These are phyloP conservation scores for Margarornis squamiger DNA, from an alignment of 2,797 vertebrate species.

Conservation along the genomic window DNA sequence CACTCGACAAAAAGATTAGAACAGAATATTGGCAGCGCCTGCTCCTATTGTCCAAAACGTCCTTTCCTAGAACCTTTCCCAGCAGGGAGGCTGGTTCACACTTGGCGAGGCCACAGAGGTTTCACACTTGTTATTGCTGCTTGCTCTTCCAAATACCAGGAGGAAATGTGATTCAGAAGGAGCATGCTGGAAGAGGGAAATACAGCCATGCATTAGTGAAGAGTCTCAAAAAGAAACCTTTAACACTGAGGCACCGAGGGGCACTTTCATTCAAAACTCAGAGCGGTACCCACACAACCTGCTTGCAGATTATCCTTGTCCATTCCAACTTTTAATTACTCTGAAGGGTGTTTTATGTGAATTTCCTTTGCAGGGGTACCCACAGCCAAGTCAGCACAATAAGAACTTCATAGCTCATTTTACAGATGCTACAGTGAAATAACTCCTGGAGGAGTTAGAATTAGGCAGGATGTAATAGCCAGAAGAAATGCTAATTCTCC, in stretches of 20 bases:
- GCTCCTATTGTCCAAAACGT: not conserved
- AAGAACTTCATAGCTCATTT: not conserved
- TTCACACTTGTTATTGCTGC: not conserved
- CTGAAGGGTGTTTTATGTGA: not conserved
- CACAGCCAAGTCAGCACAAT: not conserved
- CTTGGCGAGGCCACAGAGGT: not conserved
- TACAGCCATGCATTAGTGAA: not conserved
- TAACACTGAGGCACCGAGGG: not conserved
- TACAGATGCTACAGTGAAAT: not conserved
- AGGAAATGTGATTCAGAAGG: constrained; percentile 6
- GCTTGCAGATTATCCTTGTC: not conserved
- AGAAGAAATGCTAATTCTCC: constrained; percentile 30
- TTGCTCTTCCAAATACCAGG: not conserved
- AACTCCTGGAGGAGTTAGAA: constrained; percentile 30
- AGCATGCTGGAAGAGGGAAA: not conserved
- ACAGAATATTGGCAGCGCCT: not conserved
- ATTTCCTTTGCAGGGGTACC: not conserved
- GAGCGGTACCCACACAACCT: not conserved
- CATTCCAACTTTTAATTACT: not conserved
- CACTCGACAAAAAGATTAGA: not conserved
- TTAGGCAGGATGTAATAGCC: not conserved
- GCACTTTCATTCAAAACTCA: not conserved
- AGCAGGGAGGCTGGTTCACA: constrained; percentile 5
- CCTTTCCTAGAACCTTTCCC: constrained; percentile 40
- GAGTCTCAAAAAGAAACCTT: not conserved